phyloP scores from a whole-genome alignment of 2,113 vertebrate species.

The Tachysurus fulvidraco region DNA sequence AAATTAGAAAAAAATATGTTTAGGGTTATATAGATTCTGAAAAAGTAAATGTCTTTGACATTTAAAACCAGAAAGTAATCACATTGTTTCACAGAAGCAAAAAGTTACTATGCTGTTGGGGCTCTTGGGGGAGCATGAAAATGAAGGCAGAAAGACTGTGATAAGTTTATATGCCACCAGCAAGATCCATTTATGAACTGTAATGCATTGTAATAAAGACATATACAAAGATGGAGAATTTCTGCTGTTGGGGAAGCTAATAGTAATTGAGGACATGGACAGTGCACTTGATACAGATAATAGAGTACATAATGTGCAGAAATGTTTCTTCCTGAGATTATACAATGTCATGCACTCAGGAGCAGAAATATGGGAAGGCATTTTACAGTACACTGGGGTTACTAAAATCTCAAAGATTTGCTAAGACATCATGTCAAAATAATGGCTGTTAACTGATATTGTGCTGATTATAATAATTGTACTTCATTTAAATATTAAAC shows the following conservation, averaged over 20 bases:
- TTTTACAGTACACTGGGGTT: too few species aligned
- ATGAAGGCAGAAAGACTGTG: background rate
- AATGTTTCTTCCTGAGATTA: background rate
- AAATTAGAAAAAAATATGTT: background rate
- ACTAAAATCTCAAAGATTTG: too few species aligned
- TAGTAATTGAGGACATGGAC: background rate
- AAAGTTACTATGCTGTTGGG: background rate
- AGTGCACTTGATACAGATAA: background rate
- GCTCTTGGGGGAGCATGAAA: background rate
- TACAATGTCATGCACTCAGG: background rate
- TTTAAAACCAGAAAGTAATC: too few species aligned
- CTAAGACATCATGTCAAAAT: too few species aligned
- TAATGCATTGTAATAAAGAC: too few species aligned
- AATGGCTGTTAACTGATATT: too few species aligned
- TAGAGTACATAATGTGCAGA: background rate
- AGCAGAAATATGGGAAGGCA: too few species aligned
- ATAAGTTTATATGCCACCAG: too few species aligned
- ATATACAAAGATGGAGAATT: background rate
- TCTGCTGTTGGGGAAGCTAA: background rate
- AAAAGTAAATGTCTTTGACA: too few species aligned
- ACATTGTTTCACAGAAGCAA: too few species aligned
- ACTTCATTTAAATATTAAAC: background rate
- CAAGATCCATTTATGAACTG: too few species aligned
- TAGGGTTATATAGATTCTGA: background rate
- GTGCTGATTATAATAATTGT: background rate